Evolutionary conservation across 1,140 invertebrate species (phyloP).

Genomic region (Laodelphax striatellus): DNA sequence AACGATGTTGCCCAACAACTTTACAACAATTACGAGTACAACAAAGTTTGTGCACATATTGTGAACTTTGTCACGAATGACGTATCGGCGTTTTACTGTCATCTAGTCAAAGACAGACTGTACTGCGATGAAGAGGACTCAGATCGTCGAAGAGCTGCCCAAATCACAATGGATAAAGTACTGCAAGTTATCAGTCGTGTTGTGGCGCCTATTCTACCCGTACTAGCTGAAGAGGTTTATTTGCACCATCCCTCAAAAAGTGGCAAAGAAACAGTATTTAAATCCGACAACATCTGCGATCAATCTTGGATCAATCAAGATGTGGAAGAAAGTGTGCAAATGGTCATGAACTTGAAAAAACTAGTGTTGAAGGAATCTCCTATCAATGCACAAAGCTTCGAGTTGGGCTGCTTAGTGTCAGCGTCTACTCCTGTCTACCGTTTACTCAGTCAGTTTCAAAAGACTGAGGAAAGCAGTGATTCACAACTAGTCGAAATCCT

Average conservation of each 20-base stretch:
- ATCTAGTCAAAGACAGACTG: slow-evolving; percentile 71
- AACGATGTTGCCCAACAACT: slow-evolving; percentile 22
- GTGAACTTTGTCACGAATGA: slow-evolving; percentile 68
- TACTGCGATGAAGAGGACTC: slow-evolving; percentile 61
- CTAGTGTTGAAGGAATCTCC: slow-evolving; percentile 7
- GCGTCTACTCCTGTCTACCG: slow-evolving; percentile 4
- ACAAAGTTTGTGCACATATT: slow-evolving; percentile 51
- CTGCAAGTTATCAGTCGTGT: slow-evolving; percentile 50
- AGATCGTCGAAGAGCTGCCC: slow-evolving; percentile 43
- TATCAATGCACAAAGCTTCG: slow-evolving; percentile 8
- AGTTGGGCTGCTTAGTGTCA: slow-evolving; percentile 1
- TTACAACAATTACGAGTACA: slow-evolving; percentile 63
- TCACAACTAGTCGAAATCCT: slow-evolving; percentile 19
- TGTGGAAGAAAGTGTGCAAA: slow-evolving; percentile 5
- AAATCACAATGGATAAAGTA: slow-evolving; percentile 54
- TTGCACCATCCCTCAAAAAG: slow-evolving; percentile 42
- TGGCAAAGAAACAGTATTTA: slow-evolving; percentile 16
- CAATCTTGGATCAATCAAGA: slow-evolving; percentile 1
- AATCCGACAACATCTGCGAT: background rate
- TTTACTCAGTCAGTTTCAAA: slow-evolving; percentile 10
- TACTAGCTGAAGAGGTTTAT: slow-evolving; percentile 74
- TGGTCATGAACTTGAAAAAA: slow-evolving; percentile 8
- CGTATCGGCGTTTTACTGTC: slow-evolving; percentile 72
- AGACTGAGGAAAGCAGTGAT: slow-evolving; percentile 1
- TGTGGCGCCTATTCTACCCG: slow-evolving; percentile 72